Evolutionary conservation across 2,113 vertebrate species (phyloP).

Genomic region (Eptesicus fuscus): DNA sequence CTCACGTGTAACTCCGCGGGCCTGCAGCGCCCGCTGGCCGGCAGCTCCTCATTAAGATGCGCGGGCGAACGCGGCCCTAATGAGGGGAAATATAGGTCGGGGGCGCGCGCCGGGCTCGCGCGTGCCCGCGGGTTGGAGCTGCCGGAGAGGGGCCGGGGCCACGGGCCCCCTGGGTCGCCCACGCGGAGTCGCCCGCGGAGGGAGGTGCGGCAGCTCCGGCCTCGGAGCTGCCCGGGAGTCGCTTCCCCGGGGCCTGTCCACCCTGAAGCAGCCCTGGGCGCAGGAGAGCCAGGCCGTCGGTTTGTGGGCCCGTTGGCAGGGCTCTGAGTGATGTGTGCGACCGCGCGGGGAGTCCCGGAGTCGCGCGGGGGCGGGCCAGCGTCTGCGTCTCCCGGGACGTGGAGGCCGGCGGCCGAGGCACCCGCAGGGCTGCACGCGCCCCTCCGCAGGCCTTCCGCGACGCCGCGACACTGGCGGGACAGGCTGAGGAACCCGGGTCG

Average conservation of each 20-base stretch:
- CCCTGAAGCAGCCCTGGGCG: not conserved
- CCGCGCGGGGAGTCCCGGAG: not conserved
- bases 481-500: not conserved
- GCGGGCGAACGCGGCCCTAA: conserved; percentile 51
- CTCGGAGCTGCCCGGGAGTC: not conserved
- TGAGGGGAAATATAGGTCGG: conserved; percentile 59
- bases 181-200: not conserved
- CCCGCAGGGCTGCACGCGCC: not conserved
- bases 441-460: not conserved
- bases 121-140: not conserved
- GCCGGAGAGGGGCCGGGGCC: not conserved
- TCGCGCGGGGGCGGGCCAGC: not conserved
- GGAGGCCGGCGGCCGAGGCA: not conserved
- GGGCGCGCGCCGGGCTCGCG: not conserved
- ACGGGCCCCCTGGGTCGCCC: not conserved
- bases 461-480: not conserved
- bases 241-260: not conserved
- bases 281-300: not conserved
- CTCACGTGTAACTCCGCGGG: conserved; percentile 63
- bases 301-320: not conserved
- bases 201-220: not conserved
- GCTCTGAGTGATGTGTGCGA: not conserved
- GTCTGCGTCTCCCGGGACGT: not conserved
- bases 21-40: conserved; percentile 23
- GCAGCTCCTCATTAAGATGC: conserved; percentile 68